These are phyloP conservation scores for Mnemiopsis leidyi DNA, from an alignment of 37 sponge, comb jelly and placozoan genomes.

Conservation along the genomic window DNA sequence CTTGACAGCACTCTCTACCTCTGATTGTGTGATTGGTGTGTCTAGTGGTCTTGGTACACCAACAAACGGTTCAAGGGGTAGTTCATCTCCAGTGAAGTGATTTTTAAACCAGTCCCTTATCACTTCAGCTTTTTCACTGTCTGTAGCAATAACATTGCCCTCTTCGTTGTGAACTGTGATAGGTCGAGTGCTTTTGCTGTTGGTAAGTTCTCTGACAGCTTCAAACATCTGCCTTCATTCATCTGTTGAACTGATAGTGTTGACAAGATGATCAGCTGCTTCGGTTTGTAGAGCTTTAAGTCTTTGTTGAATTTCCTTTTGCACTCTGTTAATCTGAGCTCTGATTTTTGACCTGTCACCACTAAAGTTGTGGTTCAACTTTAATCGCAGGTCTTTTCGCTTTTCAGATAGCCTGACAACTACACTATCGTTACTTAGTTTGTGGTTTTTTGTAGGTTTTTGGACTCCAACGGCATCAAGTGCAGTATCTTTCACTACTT, in stretches of 20 bases:
- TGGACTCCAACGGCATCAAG: background rate
- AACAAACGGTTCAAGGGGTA: background rate
- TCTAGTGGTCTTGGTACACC: too few relatives aligned
- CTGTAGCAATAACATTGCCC: background rate
- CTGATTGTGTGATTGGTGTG: too few relatives aligned
- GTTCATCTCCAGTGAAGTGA: background rate
- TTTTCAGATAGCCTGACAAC: background rate
- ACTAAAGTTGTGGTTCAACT: background rate
- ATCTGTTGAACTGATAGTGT: background rate
- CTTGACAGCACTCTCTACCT: too few relatives aligned
- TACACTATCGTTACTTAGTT: background rate
- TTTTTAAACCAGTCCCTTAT: background rate
- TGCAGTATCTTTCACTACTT: background rate
- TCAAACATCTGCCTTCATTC: slow-evolving; percentile 10
- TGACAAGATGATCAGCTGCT: background rate
- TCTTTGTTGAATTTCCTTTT: background rate
- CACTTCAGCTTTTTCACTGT: background rate
- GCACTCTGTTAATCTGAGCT: background rate
- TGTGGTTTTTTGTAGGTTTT: background rate
- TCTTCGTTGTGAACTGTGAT: background rate
- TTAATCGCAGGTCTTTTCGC: background rate
- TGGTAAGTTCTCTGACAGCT: background rate
- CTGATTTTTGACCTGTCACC: background rate
- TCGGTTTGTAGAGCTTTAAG: background rate
- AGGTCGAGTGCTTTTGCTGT: background rate